These are phyloP conservation scores for Eubucco bourcierii DNA, from an alignment of 2,113 vertebrate species.

Conservation along the genomic window DNA sequence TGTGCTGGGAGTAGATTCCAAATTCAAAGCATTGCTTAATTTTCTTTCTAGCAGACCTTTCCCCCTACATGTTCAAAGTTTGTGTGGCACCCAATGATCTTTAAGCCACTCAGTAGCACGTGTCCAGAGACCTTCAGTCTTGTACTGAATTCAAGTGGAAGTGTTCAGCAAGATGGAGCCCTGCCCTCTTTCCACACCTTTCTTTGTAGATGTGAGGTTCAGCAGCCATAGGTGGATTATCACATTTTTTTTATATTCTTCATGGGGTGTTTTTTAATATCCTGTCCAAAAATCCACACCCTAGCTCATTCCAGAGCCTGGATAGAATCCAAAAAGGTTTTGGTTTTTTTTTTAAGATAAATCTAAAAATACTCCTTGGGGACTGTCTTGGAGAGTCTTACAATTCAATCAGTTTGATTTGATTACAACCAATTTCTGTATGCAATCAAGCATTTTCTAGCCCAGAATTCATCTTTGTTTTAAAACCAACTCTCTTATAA, in stretches of 20 bases:
- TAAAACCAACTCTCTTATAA: not conserved
- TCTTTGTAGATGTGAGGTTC: not conserved
- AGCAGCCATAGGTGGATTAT: not conserved
- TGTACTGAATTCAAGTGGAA: not conserved
- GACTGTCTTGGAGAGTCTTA: not conserved
- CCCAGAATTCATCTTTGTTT: not conserved
- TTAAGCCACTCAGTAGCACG: not conserved
- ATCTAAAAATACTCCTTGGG: not conserved
- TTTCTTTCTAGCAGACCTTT: conserved; percentile 8
- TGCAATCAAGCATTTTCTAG: not conserved
- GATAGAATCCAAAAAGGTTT: not conserved
- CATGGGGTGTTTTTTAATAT: not conserved
- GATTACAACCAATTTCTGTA: not conserved
- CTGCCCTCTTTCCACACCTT: not conserved
- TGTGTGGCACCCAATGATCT: not conserved
- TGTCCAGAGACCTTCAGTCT: not conserved
- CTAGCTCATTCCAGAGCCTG: not conserved
- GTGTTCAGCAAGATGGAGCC: not conserved
- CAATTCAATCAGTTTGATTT: not conserved
- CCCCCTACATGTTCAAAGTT: not conserved
- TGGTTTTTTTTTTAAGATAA: not conserved
- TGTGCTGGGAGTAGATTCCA: not conserved
- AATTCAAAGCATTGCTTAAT: not conserved
- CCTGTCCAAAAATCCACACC: not conserved
- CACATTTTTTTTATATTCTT: not conserved